phyloP scores from a whole-genome alignment of 30 jellyfish, hydroid and myxozoan species.

The Aurelia coerulea region DNA sequence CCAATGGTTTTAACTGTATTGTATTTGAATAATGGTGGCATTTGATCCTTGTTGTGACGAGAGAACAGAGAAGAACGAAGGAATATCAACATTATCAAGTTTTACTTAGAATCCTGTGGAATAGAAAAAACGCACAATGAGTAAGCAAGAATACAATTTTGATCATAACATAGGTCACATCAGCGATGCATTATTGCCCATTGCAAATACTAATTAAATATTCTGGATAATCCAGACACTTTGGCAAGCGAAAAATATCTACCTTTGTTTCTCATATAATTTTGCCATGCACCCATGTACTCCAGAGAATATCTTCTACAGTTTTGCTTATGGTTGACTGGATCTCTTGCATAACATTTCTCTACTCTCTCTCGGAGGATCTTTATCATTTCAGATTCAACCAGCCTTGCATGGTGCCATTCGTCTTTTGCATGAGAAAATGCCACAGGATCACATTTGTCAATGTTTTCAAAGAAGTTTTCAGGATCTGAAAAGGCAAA shows the following conservation, averaged over 20 bases:
- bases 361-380: conserved; percentile 66
- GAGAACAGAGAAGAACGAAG: no score
- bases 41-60: no score
- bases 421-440: conserved; percentile 69
- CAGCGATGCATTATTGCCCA: no score
- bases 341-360: conserved; percentile 76
- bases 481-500: conserved; percentile 64
- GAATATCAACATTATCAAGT: no score
- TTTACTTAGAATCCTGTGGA: no score
- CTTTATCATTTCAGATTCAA: conserved; percentile 83
- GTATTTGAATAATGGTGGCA: no score
- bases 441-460: conserved; percentile 76
- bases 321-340: conserved; percentile 75
- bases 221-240: not conserved
- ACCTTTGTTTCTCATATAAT: conserved; percentile 83
- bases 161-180: no score
- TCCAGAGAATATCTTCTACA: conserved; percentile 74
- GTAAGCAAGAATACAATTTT: no score
- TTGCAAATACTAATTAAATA: no score
- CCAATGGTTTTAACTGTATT: no score
- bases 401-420: conserved; percentile 74
- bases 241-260: not conserved
- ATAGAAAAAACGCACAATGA: no score
- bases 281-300: conserved; percentile 81
- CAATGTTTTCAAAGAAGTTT: conserved; percentile 67